These are phyloP conservation scores for Microcebus lehilahytsara DNA, from an alignment of 2,113 vertebrate species.

Conservation along the genomic window DNA sequence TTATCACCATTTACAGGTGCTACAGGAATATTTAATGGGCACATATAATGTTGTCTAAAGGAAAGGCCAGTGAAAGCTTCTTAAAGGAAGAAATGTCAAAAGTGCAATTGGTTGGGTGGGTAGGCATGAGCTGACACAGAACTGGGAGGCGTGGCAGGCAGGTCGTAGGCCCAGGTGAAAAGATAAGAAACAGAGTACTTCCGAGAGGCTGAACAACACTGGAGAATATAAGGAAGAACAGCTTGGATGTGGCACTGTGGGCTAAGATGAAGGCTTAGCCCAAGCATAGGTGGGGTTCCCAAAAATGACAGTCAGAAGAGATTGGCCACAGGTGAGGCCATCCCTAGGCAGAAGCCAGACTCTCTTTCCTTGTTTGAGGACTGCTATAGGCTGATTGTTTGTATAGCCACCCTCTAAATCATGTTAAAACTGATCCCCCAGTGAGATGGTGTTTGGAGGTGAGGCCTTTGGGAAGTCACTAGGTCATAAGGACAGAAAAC, in stretches of 20 bases:
- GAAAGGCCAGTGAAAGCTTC: not conserved
- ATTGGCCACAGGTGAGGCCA: not conserved
- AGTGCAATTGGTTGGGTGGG: not conserved
- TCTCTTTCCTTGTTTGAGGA: not conserved
- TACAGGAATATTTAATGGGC: not conserved
- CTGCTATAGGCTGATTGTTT: not conserved
- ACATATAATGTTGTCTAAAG: not conserved
- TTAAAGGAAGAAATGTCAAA: not conserved
- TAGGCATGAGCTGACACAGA: not conserved
- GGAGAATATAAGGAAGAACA: not conserved
- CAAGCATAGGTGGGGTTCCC: not conserved
- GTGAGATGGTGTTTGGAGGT: not conserved
- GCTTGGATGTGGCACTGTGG: rapidly evolving
- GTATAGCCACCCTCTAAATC: no score
- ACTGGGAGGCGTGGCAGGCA: not conserved
- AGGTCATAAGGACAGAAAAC: not conserved
- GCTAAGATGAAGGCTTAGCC: not conserved
- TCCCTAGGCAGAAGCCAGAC: not conserved
- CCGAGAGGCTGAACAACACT: not conserved
- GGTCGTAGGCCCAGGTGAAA: not conserved
- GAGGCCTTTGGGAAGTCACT: not conserved
- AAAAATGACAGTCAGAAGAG: not conserved
- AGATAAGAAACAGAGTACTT: not conserved
- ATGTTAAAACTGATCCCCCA: not conserved
- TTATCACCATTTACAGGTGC: not conserved